phyloP scores from a whole-genome alignment of 2,888 invertebrate genomes.

The Chymomyza amoena region DNA sequence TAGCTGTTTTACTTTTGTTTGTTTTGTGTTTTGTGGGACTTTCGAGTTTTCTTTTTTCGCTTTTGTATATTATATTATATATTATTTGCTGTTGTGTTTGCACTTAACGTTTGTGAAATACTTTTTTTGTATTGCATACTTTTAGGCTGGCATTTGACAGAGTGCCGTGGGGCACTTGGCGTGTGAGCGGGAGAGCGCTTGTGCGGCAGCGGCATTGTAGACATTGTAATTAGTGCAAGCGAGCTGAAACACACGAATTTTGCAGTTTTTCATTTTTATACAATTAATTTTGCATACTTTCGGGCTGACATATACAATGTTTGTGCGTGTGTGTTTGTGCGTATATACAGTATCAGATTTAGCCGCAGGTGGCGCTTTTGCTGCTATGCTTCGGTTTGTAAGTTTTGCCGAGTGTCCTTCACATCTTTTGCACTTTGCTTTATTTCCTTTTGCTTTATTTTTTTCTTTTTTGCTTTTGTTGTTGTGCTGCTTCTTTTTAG shows the following conservation, averaged over 20 bases:
- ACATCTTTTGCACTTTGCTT: neutral
- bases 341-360: neutral
- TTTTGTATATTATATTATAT: constrained; percentile 16
- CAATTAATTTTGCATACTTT: neutral
- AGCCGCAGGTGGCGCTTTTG: constrained; percentile 34
- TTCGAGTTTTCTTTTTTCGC: neutral
- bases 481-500: constrained; percentile 7
- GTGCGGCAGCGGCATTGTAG: no score
- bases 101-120: neutral
- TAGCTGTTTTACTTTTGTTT: neutral
- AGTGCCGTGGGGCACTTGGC: neutral
- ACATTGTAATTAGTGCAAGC: neutral
- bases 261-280: neutral
- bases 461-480: neutral
- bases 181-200: neutral
- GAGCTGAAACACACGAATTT: neutral
- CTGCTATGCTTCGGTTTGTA: neutral
- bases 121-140: constrained; percentile 22
- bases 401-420: neutral
- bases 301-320: neutral
- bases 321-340: neutral
- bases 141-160: constrained; percentile 13
- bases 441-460: constrained; percentile 6
- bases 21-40: neutral
- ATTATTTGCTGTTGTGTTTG: neutral